These are phyloP conservation scores for Diplogasteroides magnus DNA, from an alignment of 1,140 invertebrate species.

Conservation along the genomic window DNA sequence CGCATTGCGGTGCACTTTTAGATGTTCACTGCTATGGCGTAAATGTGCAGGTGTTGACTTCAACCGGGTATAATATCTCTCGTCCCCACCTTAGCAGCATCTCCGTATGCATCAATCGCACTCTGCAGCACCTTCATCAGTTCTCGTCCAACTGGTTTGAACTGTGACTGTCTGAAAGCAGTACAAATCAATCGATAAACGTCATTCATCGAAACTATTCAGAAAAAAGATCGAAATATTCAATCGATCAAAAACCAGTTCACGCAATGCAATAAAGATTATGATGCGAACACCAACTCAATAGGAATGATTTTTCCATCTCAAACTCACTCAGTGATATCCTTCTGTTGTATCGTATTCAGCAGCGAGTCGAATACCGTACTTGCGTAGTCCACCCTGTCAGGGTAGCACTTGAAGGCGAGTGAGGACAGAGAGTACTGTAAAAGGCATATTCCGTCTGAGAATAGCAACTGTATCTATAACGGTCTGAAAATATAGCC, in stretches of 20 bases:
- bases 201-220: conserved; percentile 19
- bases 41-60: no score
- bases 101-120: conserved; percentile 84
- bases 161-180: conserved; percentile 67
- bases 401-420: conserved; percentile 90
- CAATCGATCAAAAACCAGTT: no score
- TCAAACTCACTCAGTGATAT: conserved; percentile 67
- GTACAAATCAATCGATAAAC: no score
- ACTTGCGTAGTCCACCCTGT: conserved; percentile 87
- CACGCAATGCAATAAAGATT: no score
- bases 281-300: no score
- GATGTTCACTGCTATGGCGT: no score
- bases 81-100: conserved; percentile 64
- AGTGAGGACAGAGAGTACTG: conserved; percentile 74
- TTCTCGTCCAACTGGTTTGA: conserved; percentile 80
- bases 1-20: no score
- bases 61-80: no score
- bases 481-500: not conserved
- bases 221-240: conserved; percentile 19
- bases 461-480: not conserved
- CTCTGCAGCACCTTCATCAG: conserved; percentile 85
- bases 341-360: conserved; percentile 74
- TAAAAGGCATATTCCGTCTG: conserved; percentile 23
- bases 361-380: conserved; percentile 82
- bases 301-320: conserved; percentile 16